Percentiles rank a stretch among this genome's conserved stretches.
phyloP scores from a whole-genome alignment of 2,888 invertebrate species.

The Drosophila hawaiiensis region DNA sequence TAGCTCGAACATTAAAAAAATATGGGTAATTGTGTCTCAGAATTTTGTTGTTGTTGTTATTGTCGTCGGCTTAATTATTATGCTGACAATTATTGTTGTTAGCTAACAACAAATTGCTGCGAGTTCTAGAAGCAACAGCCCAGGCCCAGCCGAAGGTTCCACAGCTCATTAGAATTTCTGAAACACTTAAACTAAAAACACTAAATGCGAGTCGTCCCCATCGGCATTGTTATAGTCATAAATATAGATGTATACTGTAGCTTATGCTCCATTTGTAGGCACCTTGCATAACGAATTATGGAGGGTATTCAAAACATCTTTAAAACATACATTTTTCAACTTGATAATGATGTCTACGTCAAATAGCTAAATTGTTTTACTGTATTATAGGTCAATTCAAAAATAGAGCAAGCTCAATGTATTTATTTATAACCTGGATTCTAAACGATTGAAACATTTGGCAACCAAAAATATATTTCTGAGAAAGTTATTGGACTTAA shows the following conservation, averaged over 20 bases:
- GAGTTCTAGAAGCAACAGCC: slow-evolving; percentile 65
- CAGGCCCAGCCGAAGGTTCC: slow-evolving; percentile 63
- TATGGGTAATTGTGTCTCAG: slow-evolving; percentile 76
- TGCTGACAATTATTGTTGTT: slow-evolving; percentile 55
- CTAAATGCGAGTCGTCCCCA: slow-evolving; percentile 25
- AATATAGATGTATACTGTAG: slow-evolving; percentile 14
- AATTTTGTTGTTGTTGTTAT: slow-evolving; percentile 25
- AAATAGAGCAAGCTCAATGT: not conserved
- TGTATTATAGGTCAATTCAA: not conserved
- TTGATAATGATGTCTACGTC: not conserved
- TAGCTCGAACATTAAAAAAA: slow-evolving; percentile 52
- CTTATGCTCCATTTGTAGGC: slow-evolving; percentile 66
- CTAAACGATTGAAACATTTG: not conserved
- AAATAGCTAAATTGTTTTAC: not conserved
- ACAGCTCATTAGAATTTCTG: slow-evolving; percentile 73
- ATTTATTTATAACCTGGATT: not conserved
- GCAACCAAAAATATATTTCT: not conserved
- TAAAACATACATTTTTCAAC: slow-evolving; percentile 3
- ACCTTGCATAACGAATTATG: slow-evolving; percentile 56
- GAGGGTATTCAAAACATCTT: slow-evolving; percentile 24
- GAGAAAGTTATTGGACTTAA: no score
- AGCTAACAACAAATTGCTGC: slow-evolving; percentile 49
- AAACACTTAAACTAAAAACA: slow-evolving; percentile 36
- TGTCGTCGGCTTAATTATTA: slow-evolving; percentile 49
- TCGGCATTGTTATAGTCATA: slow-evolving; percentile 51